Conservation (phyloP, 2,888 invertebrate genomes). For the Strigamia crassipes region DNA sequence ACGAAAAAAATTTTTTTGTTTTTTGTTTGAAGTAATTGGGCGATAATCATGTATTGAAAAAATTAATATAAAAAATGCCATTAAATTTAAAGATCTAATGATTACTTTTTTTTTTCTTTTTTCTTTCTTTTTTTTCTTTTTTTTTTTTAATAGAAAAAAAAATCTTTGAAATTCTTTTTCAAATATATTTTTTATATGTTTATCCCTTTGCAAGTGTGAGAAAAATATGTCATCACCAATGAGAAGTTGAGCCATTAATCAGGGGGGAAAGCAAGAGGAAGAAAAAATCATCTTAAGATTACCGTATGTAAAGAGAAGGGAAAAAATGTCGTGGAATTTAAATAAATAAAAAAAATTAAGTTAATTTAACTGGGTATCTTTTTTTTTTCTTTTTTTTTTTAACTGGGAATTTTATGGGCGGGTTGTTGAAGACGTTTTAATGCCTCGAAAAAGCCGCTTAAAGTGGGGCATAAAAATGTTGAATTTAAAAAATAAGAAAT, state of each 20-base stretch:
- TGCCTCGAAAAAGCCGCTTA: not conserved
- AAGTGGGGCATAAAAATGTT: not conserved
- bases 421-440: not conserved
- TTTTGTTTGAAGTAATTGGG: not conserved
- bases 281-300: not conserved
- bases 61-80: not conserved
- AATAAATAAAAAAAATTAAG: conserved; percentile 1
- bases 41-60: not conserved
- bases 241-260: conserved; percentile 34
- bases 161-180: too few relatives aligned
- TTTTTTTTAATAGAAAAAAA: not conserved
- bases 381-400: not conserved
- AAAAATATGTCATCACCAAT: conserved; percentile 36
- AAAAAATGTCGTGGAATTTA: not conserved
- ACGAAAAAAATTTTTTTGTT: too few relatives aligned
- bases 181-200: not conserved
- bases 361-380: not conserved
- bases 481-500: not conserved
- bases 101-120: not conserved
- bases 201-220: conserved; percentile 27
- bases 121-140: not conserved
- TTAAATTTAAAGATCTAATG: not conserved
- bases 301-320: not conserved
- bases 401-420: not conserved
- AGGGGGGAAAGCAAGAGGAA: not conserved